phyloP scores from a whole-genome alignment of 2,113 vertebrate species.

The Chloropsis hardwickii region DNA sequence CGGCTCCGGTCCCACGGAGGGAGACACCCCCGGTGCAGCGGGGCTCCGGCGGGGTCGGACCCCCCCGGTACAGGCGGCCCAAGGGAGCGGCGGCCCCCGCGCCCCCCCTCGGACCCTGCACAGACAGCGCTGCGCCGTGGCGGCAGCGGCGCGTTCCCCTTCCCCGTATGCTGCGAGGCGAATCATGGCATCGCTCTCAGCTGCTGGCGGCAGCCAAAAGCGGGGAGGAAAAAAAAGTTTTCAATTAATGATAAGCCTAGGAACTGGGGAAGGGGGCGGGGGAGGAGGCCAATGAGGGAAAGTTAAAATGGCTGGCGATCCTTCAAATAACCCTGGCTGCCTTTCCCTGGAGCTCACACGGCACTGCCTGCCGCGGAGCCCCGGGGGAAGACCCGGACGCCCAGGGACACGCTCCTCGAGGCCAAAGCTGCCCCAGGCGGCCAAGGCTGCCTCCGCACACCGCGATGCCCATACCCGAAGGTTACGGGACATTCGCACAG shows the following conservation, averaged over 20 bases:
- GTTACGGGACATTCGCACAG: not conserved
- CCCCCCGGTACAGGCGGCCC: not conserved
- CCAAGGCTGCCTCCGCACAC: not conserved
- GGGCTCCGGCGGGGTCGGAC: not conserved
- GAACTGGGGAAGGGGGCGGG: not conserved
- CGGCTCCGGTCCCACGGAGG: not conserved
- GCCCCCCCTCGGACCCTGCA: too few species aligned
- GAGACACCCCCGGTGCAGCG: not conserved
- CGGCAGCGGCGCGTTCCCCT: not conserved
- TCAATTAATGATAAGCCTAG: slow-evolving; percentile 51
- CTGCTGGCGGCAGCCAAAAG: slow-evolving; percentile 11
- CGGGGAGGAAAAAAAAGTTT: slow-evolving; percentile 19
- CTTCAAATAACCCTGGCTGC: slow-evolving; percentile 15
- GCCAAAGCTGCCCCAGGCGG: not conserved
- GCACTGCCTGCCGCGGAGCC: not conserved
- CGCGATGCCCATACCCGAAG: not conserved
- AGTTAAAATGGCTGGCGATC: slow-evolving; percentile 47
- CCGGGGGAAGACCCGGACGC: not conserved
- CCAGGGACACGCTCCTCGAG: not conserved
- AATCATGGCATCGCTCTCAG: not conserved
- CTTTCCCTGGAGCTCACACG: not conserved
- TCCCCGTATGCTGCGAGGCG: slow-evolving; percentile 5
- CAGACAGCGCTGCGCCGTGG: not conserved
- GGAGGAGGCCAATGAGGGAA: slow-evolving; percentile 12
- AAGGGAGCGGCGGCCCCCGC: not conserved